Base-by-base conservation (phyloP, 2,797 vertebrate genomes). In the Acipenser oxyrinchus region DNA sequence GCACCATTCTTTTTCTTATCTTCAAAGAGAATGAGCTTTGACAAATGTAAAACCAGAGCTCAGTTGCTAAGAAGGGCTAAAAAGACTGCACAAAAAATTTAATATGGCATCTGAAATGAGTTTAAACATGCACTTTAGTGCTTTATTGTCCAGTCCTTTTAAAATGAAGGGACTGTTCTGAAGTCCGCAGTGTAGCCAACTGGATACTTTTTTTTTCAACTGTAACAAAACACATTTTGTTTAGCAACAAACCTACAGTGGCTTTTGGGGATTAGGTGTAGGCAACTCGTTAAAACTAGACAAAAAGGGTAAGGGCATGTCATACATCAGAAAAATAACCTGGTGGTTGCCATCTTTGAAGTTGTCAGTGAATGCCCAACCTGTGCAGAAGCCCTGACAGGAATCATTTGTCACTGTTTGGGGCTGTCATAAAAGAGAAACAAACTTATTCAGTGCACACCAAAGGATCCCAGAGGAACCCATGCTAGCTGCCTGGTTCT, bases 51-150 rank as follows among this genome's bases (percentile, higher is more conserved):
- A 69, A 71, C 62, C 64, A 59, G 52, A 7, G 49, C 52, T 66
- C 49, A 6, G 10, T 58, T 70, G 4, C 52, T 66, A 72, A 64
- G 60, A 66, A 57, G 63, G 59, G 61, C 58, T 68, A 12, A 37
- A 71, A 50, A 37, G 63, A 63, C 37, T 37, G 37, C 15, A 60
- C 9, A 10, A 60, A 63, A 51, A 68, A 69, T 63, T 75, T 77
- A 77, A 78, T 78, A 71, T 79, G 68, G 66, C 3, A 37, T 37
- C 37, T 37, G 37, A 37, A 37, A 37, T 37, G 37, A 37, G 37
- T 37, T 37, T 37, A 37, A 37, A 37, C 37, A 37, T 4, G 5
- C 37, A 37, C 37, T 37, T 37, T 37, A 37, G 37, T 37, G 37
- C 37, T 37, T 37, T 37, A 37, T 37, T 37, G 37, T 37, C 5